A percentile compares a stretch with the other conserved stretches of the same genome.
phyloP scores from a whole-genome alignment of 2,113 vertebrate genomes.

The Gorsachius goisagi region DNA sequence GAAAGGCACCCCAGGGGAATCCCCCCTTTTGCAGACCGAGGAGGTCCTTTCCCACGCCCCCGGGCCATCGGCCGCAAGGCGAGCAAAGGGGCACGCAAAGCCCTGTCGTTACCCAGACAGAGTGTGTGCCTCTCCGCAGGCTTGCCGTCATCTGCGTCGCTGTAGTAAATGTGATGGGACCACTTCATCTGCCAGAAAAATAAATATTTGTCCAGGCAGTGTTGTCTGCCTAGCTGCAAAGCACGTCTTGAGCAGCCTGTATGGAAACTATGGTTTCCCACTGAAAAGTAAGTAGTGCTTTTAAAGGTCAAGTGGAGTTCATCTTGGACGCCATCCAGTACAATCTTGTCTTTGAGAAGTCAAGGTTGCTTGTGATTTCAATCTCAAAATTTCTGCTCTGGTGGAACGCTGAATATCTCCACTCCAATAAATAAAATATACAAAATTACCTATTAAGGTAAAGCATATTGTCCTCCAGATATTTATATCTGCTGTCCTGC shows the following conservation, averaged over 20 bases:
- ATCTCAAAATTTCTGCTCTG: neutral
- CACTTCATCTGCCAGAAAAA: neutral
- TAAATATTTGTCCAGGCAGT: neutral
- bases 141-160: neutral
- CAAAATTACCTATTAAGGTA: slow-evolving; percentile 63
- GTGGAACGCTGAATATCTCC: neutral
- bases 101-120: neutral
- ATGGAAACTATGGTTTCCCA: neutral
- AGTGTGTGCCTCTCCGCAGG: neutral
- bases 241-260: neutral
- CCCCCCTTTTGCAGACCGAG: rapidly evolving
- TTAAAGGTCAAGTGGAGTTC: slow-evolving; percentile 26
- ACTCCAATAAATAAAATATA: neutral
- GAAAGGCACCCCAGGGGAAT: neutral
- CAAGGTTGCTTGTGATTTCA: neutral
- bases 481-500: slow-evolving; percentile 42
- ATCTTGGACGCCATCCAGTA: slow-evolving; percentile 13
- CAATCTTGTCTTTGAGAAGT: neutral
- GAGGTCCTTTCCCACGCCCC: neutral
- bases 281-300: slow-evolving; percentile 15
- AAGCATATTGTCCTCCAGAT: slow-evolving; percentile 38
- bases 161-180: neutral
- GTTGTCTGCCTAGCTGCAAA: neutral
- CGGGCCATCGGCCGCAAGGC: rapidly evolving
- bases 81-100: neutral